phyloP scores from a whole-genome alignment of 2,797 vertebrate genomes.

The Hafferia zeledoni region DNA sequence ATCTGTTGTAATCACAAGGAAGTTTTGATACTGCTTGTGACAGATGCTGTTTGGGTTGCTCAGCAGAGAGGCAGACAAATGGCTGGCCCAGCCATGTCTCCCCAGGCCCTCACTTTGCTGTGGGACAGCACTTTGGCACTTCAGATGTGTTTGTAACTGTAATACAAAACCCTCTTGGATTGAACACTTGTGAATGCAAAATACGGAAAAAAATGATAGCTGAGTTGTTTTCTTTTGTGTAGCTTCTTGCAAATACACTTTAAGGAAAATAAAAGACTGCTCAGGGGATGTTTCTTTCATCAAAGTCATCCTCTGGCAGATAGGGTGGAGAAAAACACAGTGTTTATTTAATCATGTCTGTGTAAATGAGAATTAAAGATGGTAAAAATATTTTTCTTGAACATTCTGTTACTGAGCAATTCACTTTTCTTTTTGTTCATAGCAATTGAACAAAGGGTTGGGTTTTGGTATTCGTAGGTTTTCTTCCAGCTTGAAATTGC shows the following conservation, averaged over 20 bases:
- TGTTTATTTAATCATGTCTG: not conserved
- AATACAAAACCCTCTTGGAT: not conserved
- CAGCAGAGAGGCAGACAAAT: not conserved
- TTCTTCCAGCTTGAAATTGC: not conserved
- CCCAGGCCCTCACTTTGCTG: not conserved
- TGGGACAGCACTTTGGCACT: not conserved
- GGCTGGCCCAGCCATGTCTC: not conserved
- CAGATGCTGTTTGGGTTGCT: not conserved
- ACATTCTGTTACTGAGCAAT: not conserved
- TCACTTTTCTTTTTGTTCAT: not conserved
- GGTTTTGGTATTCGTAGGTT: not conserved
- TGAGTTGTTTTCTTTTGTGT: not conserved
- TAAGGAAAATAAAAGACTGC: not conserved
- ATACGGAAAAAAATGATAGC: not conserved
- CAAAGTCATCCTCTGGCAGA: not conserved
- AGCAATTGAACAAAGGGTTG: not conserved
- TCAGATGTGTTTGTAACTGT: not conserved
- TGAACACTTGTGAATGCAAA: not conserved
- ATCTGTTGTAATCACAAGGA: not conserved
- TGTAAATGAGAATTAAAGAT: not conserved
- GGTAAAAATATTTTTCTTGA: not conserved
- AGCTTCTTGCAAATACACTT: not conserved
- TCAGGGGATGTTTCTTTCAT: not conserved
- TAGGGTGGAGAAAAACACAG: not conserved
- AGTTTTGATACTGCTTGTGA: not conserved